Evolutionary conservation across 2,888 invertebrate species (phyloP), one percentile per base, ranked within the genome.

Genomic region (Chloroclysta siterata): DNA sequence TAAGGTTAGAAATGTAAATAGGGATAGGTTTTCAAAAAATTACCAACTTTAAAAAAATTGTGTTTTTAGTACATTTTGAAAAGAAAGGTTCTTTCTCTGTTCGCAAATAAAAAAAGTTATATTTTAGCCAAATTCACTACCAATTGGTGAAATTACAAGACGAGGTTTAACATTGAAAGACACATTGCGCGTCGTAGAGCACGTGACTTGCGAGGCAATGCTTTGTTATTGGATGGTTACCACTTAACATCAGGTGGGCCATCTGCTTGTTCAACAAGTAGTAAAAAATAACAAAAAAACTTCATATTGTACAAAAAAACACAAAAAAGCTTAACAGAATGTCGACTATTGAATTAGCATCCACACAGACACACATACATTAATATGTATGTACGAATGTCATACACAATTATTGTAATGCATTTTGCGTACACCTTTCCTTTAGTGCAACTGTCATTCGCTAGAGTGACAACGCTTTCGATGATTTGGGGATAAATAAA

Each of bases 401-500:
- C 85, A 78, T 70, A 70, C 69, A 77, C 80, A 80, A 87, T 87
- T 82, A 75, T 71, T 75, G 68, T 70, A 72, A 77, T 71, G 50
- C 66, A 61, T 63, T 57, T 61, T 53, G 54, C 29, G 62, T 62
- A 62, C 69, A 73, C 72, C 71, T 73, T 73, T 73, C 47, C 53
- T 52, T 54, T 33, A 55, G n/a, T 41, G 61, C 61, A 60, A 68
- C 62, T 53, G 66, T 60, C 62, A 63, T 42, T 14, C 22, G 48
- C 46, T 74, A 70, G 65, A 63, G 73, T 72, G 69, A 64, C 72
- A 41, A 68, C 22, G 47, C 28, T 60, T 50, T 57, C n/a, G 13
- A 22, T 8, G 7, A 44, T 33, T 52, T 22, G 22, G 22, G 22
- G 22, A 22, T 22, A 22, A 22, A 22, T 22, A 22, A 22, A 22